Base-by-base conservation (phyloP, 2,113 vertebrate genomes). In the Alethe castanea region DNA sequence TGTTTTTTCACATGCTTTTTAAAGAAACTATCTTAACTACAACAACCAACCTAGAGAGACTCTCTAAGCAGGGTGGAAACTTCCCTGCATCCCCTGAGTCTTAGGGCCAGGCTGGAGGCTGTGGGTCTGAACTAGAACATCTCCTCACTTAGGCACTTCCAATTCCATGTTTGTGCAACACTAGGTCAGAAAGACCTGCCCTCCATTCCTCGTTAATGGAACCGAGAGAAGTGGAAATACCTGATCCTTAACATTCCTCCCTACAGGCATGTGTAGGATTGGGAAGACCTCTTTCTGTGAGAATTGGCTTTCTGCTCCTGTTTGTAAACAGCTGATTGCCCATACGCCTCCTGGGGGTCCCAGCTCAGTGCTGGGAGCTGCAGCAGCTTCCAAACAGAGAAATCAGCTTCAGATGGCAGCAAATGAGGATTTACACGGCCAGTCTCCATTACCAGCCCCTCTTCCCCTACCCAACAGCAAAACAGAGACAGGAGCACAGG, bases 221-320 rank as follows among this genome's bases (percentile, higher is more conserved):
- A 71, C 19, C 35, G 57, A 85, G 70, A 81, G 94, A 95, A 91
- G 95, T 88, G 57, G 93, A 97, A 96, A 89, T 95, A 96, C 96
- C 93, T 92, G 96, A 94, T 95, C 91, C 76, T 95, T 96, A 74
- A 22, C 95, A 96, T 96, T 97, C 95, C 81, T 96, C 67, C 80
- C 61, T 70, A 35, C 64, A 71, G 70, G 83, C 81, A 81, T 47
- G n/a, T 44, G 52, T 64, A 72, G 54, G 74, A 84, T 81, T 4
- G 3, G 53, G 74, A 94, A 89, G 47, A 65, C 35, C 65, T 62
- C 25, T 70, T 65, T 86, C 53, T 47, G 56, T 48, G 76, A 90
- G 72, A 90, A 82, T 5, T 80, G 45, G 54, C 78, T 61, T 52
- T 73, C 48, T 86, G 85, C 42, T 72, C 26, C 36, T 62, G 42